A percentile compares a stretch with the other conserved stretches of the same genome.
Evolutionary conservation across 2,113 vertebrate species (phyloP).

Genomic region (Malaclemys terrapin): DNA sequence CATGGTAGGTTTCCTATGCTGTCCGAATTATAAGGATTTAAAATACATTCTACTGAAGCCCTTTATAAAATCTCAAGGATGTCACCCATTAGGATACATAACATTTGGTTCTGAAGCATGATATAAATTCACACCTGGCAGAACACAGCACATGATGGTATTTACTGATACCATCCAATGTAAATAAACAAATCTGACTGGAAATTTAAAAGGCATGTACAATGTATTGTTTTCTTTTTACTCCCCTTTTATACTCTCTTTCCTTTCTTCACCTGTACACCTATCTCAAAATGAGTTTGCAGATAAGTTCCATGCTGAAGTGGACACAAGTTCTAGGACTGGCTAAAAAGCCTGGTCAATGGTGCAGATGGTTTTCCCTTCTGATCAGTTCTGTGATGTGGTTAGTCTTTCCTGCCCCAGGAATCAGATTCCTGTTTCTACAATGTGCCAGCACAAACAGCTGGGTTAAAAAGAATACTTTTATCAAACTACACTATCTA

Average conservation of each 20-base stretch:
- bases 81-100: not conserved
- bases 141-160: not conserved
- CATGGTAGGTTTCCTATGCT: not conserved
- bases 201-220: not conserved
- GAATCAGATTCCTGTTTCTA: slow-evolving; percentile 60
- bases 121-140: not conserved
- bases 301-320: slow-evolving; percentile 18
- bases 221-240: not conserved
- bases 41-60: not conserved
- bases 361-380: slow-evolving; percentile 52
- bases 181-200: not conserved
- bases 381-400: slow-evolving; percentile 60
- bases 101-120: not conserved
- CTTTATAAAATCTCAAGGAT: not conserved
- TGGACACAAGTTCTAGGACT: not conserved
- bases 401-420: slow-evolving; percentile 62
- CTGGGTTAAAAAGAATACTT: slow-evolving; percentile 45
- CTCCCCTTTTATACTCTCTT: not conserved
- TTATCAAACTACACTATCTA: slow-evolving; percentile 34
- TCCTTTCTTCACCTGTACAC: not conserved
- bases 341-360: not conserved
- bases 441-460: slow-evolving; percentile 50
- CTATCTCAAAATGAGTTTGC: slow-evolving; percentile 10
- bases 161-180: not conserved
- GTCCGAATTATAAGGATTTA: not conserved